A percentile compares a stretch with the other conserved stretches of the same genome.
Conservation (phyloP, 2,113 vertebrate genomes). For the Pseudorasbora parva region DNA sequence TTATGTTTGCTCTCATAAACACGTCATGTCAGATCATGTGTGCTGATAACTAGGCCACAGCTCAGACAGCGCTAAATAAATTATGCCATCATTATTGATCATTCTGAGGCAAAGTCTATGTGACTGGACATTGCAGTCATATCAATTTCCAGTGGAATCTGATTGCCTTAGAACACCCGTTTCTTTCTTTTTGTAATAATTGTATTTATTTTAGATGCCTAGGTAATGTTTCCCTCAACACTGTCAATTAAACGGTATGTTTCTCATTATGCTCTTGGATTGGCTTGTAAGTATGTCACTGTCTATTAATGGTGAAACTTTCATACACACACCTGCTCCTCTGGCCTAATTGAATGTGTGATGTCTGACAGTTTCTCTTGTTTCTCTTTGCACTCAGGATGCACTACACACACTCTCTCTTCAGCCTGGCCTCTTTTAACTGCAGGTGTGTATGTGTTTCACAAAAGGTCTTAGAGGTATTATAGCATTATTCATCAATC, state of each 20-base stretch:
- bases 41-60: slow-evolving; percentile 5
- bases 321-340: slow-evolving; percentile 56
- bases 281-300: slow-evolving; percentile 62
- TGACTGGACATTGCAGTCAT: slow-evolving; percentile 63
- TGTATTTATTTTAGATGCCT: slow-evolving; percentile 31
- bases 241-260: slow-evolving; percentile 73
- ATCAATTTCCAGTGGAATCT: slow-evolving; percentile 69
- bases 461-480: slow-evolving; percentile 83
- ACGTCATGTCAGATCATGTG: background rate
- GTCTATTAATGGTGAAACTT: slow-evolving; percentile 54
- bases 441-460: slow-evolving; percentile 72
- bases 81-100: background rate
- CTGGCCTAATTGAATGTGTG: slow-evolving; percentile 72
- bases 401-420: slow-evolving; percentile 55
- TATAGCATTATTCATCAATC: slow-evolving; percentile 90
- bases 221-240: slow-evolving; percentile 54
- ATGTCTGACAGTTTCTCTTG: slow-evolving; percentile 79
- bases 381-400: slow-evolving; percentile 74
- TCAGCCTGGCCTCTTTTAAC: slow-evolving; percentile 57
- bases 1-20: background rate
- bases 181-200: slow-evolving; percentile 45
- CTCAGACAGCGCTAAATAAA: background rate
- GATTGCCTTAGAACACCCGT: slow-evolving; percentile 76
- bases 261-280: slow-evolving; percentile 65
- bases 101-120: slow-evolving; percentile 52